A percentile compares a stretch with the other conserved stretches of the same genome.
These are phyloP conservation scores for Merodon equestris DNA, from an alignment of 2,888 invertebrate genomes.

Conservation along the genomic window DNA sequence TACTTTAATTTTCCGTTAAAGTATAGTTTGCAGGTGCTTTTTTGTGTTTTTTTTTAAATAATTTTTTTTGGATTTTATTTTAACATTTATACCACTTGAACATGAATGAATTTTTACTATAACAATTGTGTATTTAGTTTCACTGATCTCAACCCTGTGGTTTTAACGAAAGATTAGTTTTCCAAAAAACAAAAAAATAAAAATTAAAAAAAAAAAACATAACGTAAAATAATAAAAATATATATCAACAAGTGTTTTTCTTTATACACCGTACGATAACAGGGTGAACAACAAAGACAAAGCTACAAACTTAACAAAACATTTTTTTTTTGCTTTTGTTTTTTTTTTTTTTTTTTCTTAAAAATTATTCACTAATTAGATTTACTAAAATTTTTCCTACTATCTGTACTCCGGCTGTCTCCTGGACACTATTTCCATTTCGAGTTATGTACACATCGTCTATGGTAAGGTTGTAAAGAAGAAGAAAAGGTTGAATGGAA, in stretches of 20 bases:
- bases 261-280: constrained; percentile 62
- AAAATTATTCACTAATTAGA: constrained; percentile 55
- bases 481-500: too few relatives aligned
- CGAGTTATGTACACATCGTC: constrained; percentile 32
- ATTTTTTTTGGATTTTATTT: neutral
- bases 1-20: too few relatives aligned
- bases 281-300: constrained; percentile 67
- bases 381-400: constrained; percentile 59
- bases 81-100: too few relatives aligned
- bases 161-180: too few relatives aligned
- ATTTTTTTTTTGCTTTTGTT: constrained; percentile 38
- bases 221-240: constrained; percentile 29
- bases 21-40: neutral
- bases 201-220: constrained; percentile 3
- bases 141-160: too few relatives aligned
- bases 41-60: constrained; percentile 4
- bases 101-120: too few relatives aligned
- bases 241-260: constrained; percentile 55
- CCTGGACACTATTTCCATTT: constrained; percentile 30
- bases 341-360: constrained; percentile 34
- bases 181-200: too few relatives aligned
- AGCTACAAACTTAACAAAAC: constrained; percentile 68
- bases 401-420: constrained; percentile 44
- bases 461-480: too few relatives aligned
- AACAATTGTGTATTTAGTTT: too few relatives aligned